phyloP scores from a whole-genome alignment of 1,140 invertebrate species.

The Caenorhabditis latens region DNA sequence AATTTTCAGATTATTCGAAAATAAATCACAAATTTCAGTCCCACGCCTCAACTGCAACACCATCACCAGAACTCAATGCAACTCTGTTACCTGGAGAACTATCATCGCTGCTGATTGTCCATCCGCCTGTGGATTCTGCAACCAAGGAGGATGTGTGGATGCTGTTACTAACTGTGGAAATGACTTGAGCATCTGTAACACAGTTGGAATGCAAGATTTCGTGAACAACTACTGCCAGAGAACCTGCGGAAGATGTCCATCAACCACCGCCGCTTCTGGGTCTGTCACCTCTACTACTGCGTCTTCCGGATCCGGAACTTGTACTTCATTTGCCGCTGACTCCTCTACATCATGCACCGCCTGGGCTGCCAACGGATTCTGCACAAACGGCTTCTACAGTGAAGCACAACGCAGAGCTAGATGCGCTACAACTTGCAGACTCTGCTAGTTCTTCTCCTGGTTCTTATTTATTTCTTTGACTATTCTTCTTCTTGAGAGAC shows the following conservation, averaged over 20 bases:
- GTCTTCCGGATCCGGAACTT: not conserved
- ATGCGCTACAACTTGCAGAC: constrained; percentile 11
- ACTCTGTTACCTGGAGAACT: not conserved
- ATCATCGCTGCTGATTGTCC: constrained; percentile 42
- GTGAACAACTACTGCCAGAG: constrained; percentile 35
- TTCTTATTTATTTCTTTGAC: not conserved
- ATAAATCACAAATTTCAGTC: not conserved
- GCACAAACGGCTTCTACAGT: constrained; percentile 35
- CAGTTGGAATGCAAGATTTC: constrained; percentile 32
- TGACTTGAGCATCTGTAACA: constrained; percentile 7
- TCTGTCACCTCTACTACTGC: not conserved
- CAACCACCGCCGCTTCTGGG: constrained; percentile 13
- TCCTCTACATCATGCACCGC: not conserved
- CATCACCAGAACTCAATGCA: not conserved
- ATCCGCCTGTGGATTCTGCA: constrained; percentile 44
- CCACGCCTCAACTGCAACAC: constrained; percentile 23
- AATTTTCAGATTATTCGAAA: too few relatives aligned
- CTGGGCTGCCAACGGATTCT: constrained; percentile 43
- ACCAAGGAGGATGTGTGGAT: constrained; percentile 41
- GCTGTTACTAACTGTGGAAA: constrained; percentile 27
- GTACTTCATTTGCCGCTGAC: constrained; percentile 3
- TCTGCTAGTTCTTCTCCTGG: not conserved
- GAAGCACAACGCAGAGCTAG: constrained; percentile 6
- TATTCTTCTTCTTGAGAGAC: not conserved
- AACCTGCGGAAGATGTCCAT: constrained; percentile 49